Evolutionary conservation across 2,888 invertebrate species (phyloP).

Genomic region (Netelia inedita): DNA sequence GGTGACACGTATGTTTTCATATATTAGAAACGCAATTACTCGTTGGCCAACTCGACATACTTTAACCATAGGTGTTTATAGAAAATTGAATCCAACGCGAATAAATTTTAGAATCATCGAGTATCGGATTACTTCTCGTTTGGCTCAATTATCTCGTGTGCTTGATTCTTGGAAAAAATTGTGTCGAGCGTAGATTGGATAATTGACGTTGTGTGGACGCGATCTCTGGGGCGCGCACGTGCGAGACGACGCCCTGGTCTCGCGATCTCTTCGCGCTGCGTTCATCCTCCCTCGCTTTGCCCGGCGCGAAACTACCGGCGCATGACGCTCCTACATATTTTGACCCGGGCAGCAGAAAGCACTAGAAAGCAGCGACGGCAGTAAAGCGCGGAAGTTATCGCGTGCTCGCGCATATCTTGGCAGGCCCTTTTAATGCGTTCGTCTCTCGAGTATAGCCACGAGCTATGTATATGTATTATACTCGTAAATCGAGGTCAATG

Average conservation of each 20-base stretch:
- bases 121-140: not conserved
- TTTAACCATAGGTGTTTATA: too few species aligned
- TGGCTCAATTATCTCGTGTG: slow-evolving; percentile 6
- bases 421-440: slow-evolving; percentile 37
- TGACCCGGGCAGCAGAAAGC: slow-evolving; percentile 42
- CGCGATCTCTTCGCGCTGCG: not conserved
- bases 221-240: slow-evolving; percentile 49
- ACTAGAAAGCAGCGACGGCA: not conserved
- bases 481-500: slow-evolving; percentile 63
- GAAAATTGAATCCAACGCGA: not conserved
- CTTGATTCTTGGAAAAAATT: slow-evolving; percentile 28
- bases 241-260: slow-evolving; percentile 54
- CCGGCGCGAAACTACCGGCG: slow-evolving; percentile 29
- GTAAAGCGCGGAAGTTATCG: slow-evolving; percentile 23
- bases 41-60: too few species aligned
- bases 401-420: slow-evolving; percentile 52
- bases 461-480: slow-evolving; percentile 19
- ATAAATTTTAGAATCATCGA: not conserved
- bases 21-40: too few species aligned
- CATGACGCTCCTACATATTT: slow-evolving; percentile 32
- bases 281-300: slow-evolving; percentile 28
- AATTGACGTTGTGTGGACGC: slow-evolving; percentile 24
- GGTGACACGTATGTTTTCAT: too few species aligned
- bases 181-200: not conserved
- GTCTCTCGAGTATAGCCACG: slow-evolving; percentile 30